Conservation (phyloP, 2,797 vertebrate species). For the Sebastes nivosus region DNA sequence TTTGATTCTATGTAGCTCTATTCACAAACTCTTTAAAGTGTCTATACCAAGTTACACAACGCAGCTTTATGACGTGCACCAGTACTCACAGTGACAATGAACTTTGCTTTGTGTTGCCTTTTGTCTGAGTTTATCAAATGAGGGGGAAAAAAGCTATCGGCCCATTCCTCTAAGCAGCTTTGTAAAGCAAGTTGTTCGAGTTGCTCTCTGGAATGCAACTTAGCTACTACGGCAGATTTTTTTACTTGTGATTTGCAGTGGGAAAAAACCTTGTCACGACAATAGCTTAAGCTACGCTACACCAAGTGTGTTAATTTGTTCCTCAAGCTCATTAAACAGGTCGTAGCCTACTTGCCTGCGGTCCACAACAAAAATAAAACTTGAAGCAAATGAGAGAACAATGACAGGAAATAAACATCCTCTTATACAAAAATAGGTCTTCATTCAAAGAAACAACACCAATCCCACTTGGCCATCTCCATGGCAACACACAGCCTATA, state of each 20-base stretch:
- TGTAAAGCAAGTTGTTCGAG: background rate
- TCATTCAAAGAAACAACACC: background rate
- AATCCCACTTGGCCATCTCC: background rate
- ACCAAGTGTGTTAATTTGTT: background rate
- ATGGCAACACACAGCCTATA: constrained; percentile 1
- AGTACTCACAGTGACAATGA: background rate
- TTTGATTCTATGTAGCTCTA: background rate
- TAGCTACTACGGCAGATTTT: background rate
- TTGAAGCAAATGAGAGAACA: background rate
- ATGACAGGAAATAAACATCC: background rate
- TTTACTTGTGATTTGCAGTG: background rate
- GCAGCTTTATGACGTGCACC: background rate
- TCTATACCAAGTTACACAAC: background rate
- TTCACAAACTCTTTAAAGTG: background rate
- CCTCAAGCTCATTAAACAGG: background rate
- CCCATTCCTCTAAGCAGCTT: background rate
- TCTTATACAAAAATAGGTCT: background rate
- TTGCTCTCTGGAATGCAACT: background rate
- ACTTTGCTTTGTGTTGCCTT: background rate
- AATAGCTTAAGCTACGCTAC: background rate
- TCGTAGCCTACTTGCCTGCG: background rate
- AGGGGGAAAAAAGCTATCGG: background rate
- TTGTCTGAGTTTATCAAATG: background rate
- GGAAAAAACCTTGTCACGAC: background rate
- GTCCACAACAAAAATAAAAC: background rate